phyloP scores from a whole-genome alignment of 2,113 vertebrate genomes.

The Tonatia bakeri region DNA sequence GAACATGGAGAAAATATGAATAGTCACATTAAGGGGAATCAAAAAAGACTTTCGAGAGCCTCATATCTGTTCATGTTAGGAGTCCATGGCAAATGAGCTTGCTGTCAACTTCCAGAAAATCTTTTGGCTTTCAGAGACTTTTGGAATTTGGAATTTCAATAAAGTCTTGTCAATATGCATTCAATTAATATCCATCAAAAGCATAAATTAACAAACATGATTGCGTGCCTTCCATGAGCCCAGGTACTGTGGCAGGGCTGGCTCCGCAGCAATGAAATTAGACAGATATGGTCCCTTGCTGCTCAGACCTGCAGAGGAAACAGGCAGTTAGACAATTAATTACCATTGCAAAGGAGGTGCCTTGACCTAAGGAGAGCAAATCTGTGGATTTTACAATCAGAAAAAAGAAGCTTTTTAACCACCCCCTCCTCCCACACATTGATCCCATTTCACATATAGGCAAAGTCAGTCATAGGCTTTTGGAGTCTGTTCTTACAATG shows the following conservation, averaged over 20 bases:
- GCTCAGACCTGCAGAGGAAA: background rate
- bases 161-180: background rate
- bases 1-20: background rate
- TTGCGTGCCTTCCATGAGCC: background rate
- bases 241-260: background rate
- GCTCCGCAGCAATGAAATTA: background rate
- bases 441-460: background rate
- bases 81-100: background rate
- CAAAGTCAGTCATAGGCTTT: background rate
- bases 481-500: background rate
- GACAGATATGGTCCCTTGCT: background rate
- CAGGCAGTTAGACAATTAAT: background rate
- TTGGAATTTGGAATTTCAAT: background rate
- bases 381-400: background rate
- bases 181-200: background rate
- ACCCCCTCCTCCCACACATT: background rate
- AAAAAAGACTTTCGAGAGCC: background rate
- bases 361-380: background rate
- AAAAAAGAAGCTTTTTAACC: background rate
- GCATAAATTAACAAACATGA: background rate
- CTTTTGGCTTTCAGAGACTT: background rate
- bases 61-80: background rate
- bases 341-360: background rate
- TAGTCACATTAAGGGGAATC: background rate
- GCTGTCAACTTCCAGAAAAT: background rate